Percentiles rank a stretch among this genome's conserved stretches.
Evolutionary conservation across 1,140 invertebrate genomes (phyloP).

Genomic region (Drosophila chauvacae): DNA sequence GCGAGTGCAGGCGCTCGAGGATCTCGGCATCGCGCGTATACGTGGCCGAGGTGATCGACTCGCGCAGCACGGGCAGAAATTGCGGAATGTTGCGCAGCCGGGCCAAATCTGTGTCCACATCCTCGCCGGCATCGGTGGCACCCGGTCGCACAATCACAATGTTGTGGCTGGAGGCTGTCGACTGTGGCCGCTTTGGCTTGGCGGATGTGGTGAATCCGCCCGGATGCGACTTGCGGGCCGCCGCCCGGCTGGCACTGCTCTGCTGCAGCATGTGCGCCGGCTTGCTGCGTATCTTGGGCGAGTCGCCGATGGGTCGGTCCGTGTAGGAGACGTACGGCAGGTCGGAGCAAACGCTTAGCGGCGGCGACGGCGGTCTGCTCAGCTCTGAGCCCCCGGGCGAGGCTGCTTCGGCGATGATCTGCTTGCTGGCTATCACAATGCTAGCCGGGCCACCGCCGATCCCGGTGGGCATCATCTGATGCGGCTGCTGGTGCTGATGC

Average conservation of each 20-base stretch:
- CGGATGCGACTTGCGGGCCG: conserved; percentile 63
- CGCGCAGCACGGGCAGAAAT: conserved; percentile 96
- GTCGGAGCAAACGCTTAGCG: conserved; percentile 94
- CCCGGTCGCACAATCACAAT: conserved; percentile 95
- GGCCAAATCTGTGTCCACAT: conserved; percentile 92
- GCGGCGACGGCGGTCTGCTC: conserved; percentile 89
- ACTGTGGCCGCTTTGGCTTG: conserved; percentile 75
- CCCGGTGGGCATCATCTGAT: conserved; percentile 10
- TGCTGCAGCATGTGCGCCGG: conserved; percentile 69
- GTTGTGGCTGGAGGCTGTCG: conserved; percentile 85
- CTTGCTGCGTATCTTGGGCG: conserved; percentile 90
- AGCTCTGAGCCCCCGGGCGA: conserved; percentile 74
- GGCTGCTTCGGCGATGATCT: conserved; percentile 70
- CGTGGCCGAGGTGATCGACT: conserved; percentile 92
- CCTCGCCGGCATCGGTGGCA: conserved; percentile 86
- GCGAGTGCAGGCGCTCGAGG: conserved; percentile 91
- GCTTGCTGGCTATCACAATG: conserved; percentile 74
- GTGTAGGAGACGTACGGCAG: conserved; percentile 97
- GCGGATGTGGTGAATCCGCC: conserved; percentile 52
- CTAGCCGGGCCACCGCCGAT: conserved; percentile 50
- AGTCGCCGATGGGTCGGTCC: conserved; percentile 95
- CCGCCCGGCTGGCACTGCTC: conserved; percentile 56
- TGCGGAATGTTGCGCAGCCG: conserved; percentile 93
- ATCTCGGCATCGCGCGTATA: conserved; percentile 94
- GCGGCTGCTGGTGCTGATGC: conserved; percentile 21